Conservation (phyloP, 2,113 vertebrate species). For the Tragelaphus imberbis region DNA sequence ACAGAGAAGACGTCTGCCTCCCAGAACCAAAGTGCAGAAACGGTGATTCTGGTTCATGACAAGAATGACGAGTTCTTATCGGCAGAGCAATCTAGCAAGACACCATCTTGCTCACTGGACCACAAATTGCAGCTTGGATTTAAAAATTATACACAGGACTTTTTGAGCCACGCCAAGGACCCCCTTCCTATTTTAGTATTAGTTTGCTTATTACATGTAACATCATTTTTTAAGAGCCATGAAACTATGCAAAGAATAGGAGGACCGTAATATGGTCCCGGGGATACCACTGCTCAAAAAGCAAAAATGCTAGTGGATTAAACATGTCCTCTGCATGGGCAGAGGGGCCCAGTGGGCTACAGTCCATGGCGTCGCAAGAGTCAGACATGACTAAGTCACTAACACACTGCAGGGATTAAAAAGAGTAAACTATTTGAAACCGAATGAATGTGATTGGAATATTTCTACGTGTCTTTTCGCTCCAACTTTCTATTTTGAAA, state of each 20-base stretch:
- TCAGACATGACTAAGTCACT: not conserved
- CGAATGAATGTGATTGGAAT: not conserved
- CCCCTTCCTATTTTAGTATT: conserved; percentile 27
- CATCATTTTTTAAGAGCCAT: not conserved
- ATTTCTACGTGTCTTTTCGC: not conserved
- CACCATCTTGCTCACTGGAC: not conserved
- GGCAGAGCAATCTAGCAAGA: not conserved
- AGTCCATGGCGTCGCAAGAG: not conserved
- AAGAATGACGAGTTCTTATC: not conserved
- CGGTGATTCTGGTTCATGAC: not conserved
- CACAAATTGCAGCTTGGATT: not conserved
- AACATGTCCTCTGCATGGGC: not conserved
- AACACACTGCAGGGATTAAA: not conserved
- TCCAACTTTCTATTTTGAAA: not conserved
- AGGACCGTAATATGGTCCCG: not conserved
- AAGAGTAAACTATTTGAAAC: not conserved
- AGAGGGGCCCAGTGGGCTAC: not conserved
- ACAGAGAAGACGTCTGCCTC: not conserved
- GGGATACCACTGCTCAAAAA: not conserved
- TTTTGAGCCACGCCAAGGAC: not conserved
- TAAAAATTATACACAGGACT: conserved; percentile 16
- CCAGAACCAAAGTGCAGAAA: not conserved
- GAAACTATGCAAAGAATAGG: not conserved
- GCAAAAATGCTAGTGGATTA: not conserved
- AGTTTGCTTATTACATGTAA: not conserved